A percentile compares a stretch with the other conserved stretches of the same genome.
Conservation (phyloP, 1,140 invertebrate species). For the Bradynema listronoti region DNA sequence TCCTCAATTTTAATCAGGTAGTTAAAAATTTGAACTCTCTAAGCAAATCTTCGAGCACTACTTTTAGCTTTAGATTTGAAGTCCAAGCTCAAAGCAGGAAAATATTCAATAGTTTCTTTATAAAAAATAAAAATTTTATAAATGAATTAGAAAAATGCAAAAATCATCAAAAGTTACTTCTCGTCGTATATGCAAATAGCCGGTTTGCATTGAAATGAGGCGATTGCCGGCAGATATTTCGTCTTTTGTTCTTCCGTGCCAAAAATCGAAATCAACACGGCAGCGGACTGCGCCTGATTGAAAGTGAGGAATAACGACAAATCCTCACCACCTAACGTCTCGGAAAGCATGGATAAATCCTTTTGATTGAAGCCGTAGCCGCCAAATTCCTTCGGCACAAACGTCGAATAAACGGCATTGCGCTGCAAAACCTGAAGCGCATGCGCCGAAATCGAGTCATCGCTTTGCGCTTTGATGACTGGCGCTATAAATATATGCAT, state of each 20-base stretch:
- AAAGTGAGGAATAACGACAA: constrained; percentile 40
- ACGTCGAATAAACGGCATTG: constrained; percentile 32
- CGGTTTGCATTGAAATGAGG: constrained; percentile 26
- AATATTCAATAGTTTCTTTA: constrained; percentile 12
- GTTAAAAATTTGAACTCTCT: no score
- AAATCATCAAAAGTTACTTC: constrained; percentile 1
- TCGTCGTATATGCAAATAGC: constrained; percentile 41
- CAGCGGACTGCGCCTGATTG: constrained; percentile 65
- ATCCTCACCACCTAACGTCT: constrained; percentile 39
- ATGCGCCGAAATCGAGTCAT: constrained; percentile 1
- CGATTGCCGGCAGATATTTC: constrained; percentile 76
- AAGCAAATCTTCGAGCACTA: no score
- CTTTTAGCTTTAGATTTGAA: background rate
- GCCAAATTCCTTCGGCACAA: constrained; percentile 46
- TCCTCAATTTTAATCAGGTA: no score
- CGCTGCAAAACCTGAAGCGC: constrained; percentile 22
- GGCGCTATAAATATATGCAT: constrained; percentile 6
- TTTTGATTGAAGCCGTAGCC: constrained; percentile 47
- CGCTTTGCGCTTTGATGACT: background rate
- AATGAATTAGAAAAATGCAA: background rate
- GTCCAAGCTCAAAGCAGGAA: constrained; percentile 1
- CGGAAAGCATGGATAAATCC: constrained; percentile 34
- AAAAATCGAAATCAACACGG: constrained; percentile 78
- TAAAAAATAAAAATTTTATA: constrained; percentile 17
- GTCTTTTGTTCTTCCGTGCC: constrained; percentile 81